A percentile compares a stretch with the other conserved stretches of the same genome.
Evolutionary conservation across 1,140 invertebrate genomes (phyloP).

Genomic region (Papilio aristodemus): DNA sequence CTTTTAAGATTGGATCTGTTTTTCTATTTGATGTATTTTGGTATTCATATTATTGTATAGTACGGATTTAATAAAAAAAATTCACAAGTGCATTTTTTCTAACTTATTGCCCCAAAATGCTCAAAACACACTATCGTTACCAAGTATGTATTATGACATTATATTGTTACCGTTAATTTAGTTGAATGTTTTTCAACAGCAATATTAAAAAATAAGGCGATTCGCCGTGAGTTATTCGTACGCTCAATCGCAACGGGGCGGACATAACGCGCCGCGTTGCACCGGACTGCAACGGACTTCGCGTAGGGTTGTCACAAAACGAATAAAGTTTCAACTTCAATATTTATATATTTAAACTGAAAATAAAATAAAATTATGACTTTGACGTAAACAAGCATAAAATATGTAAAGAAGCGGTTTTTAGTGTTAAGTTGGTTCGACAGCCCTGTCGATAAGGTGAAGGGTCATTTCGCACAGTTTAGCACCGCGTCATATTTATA

Average conservation of each 20-base stretch:
- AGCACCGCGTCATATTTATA: constrained; percentile 78
- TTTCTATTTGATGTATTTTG: no score
- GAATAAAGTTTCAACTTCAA: neutral
- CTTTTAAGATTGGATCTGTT: no score
- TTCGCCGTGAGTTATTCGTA: constrained; percentile 18
- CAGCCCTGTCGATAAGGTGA: constrained; percentile 23
- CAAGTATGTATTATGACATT: neutral
- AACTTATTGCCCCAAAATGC: neutral
- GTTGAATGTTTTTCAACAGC: constrained; percentile 11
- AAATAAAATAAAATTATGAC: neutral
- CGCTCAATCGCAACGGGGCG: constrained; percentile 19
- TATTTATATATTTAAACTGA: neutral
- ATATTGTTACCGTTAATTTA: constrained; percentile 5
- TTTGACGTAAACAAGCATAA: neutral
- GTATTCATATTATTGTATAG: no score
- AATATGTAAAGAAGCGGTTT: neutral
- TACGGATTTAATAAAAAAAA: no score
- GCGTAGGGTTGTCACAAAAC: neutral
- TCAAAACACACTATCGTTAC: neutral
- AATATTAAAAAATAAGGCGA: constrained; percentile 15
- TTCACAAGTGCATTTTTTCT: no score
- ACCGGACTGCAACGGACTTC: constrained; percentile 44
- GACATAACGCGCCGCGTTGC: constrained; percentile 35
- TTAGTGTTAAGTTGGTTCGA: neutral
- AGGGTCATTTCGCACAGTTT: constrained; percentile 70